These are phyloP conservation scores for Antigone vipio DNA, from an alignment of 2,113 vertebrate genomes.

Conservation along the genomic window DNA sequence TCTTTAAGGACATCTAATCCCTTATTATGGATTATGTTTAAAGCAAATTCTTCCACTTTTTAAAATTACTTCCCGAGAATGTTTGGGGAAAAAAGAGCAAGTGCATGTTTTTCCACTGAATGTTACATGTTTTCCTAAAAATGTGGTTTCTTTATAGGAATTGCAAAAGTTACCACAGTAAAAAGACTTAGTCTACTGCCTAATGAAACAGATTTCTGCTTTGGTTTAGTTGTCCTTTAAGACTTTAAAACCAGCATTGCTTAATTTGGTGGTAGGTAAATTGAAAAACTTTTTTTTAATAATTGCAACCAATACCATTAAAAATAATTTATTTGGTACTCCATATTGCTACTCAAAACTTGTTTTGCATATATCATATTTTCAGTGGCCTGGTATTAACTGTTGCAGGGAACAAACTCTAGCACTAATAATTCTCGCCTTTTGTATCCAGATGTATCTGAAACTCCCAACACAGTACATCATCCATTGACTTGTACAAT, in stretches of 20 bases:
- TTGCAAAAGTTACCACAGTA: conserved; percentile 36
- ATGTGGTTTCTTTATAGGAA: conserved; percentile 61
- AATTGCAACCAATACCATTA: conserved; percentile 60
- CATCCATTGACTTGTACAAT: conserved; percentile 62
- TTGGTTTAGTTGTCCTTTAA: conserved; percentile 76
- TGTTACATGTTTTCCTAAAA: conserved; percentile 42
- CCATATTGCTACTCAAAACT: conserved; percentile 49
- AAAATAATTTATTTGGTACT: conserved; percentile 65
- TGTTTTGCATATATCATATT: conserved; percentile 59
- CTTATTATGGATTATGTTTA: conserved; percentile 70
- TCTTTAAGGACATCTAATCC: conserved; percentile 92
- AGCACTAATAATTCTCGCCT: conserved; percentile 66
- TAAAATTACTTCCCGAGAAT: conserved; percentile 50
- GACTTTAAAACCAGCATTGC: conserved; percentile 71
- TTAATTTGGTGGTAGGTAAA: conserved; percentile 71
- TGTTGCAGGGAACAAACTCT: conserved; percentile 47
- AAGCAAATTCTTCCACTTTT: conserved; percentile 70
- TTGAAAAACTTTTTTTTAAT: conserved; percentile 16
- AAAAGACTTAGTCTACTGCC: conserved; percentile 10
- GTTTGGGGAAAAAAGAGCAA: conserved; percentile 60
- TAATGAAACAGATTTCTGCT: conserved; percentile 44
- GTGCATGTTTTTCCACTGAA: conserved; percentile 62
- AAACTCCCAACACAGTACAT: conserved; percentile 31
- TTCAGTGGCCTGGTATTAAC: conserved; percentile 69
- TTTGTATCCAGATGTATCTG: conserved; percentile 53